Conservation (phyloP, 2,888 invertebrate species). For the Cerceris rybyensis region DNA sequence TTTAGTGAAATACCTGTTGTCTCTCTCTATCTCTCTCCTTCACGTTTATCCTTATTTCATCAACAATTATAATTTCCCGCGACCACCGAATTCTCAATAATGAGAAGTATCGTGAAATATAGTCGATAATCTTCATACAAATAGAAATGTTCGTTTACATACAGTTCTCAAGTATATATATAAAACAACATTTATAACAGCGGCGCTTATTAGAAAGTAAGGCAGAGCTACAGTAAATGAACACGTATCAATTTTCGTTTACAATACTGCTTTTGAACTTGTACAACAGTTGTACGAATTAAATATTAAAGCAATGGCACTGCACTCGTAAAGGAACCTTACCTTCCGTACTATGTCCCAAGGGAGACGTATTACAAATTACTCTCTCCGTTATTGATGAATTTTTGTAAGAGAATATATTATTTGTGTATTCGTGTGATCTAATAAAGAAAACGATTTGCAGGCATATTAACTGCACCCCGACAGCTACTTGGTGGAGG, state of each 20-base stretch:
- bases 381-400: conserved; percentile 13
- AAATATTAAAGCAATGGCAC: conserved; percentile 23
- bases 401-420: conserved; percentile 42
- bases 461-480: conserved; percentile 78
- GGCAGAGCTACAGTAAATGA: conserved; percentile 8
- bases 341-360: conserved; percentile 12
- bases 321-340: conserved; percentile 36
- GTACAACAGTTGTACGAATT: conserved; percentile 19
- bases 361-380: conserved; percentile 47
- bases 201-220: conserved; percentile 8
- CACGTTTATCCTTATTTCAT: conserved; percentile 15
- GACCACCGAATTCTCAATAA: not conserved
- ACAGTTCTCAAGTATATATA: conserved; percentile 8
- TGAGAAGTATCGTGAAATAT: conserved; percentile 23
- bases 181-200: conserved; percentile 15
- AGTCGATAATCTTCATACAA: not conserved
- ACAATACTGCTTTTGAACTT: conserved; percentile 35
- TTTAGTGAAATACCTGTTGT: conserved; percentile 8
- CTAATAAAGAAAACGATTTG: conserved; percentile 72
- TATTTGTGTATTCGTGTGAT: conserved; percentile 27
- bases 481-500: conserved; percentile 84
- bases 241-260: conserved; percentile 23
- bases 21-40: too few relatives aligned
- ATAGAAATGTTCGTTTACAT: not conserved
- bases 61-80: conserved; percentile 18